Conservation (phyloP, 2,888 invertebrate species). For the Carcina quercana region DNA sequence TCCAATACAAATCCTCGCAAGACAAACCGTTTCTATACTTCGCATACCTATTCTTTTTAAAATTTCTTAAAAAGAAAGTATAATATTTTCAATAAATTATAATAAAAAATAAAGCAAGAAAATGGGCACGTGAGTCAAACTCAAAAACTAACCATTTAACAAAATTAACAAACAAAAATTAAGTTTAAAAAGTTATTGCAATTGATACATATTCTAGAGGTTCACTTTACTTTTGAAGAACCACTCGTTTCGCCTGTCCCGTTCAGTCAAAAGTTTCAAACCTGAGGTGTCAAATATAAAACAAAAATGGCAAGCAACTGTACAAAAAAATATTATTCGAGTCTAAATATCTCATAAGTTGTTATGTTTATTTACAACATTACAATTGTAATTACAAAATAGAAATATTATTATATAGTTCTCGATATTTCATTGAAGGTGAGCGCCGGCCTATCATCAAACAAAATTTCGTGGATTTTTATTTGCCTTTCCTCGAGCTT, state of each 20-base stretch:
- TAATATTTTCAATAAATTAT: constrained; percentile 40
- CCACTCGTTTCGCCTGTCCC: too few species aligned
- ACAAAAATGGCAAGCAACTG: constrained; percentile 46
- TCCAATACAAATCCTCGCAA: constrained; percentile 20
- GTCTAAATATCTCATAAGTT: constrained; percentile 14
- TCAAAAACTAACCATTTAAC: constrained; percentile 33
- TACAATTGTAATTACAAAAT: too few species aligned
- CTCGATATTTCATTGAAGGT: too few species aligned
- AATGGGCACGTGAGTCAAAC: constrained; percentile 60
- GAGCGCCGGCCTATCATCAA: too few species aligned
- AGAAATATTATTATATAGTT: too few species aligned
- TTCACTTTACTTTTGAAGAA: background rate
- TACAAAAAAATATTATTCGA: constrained; percentile 37
- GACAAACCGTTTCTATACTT: constrained; percentile 8
- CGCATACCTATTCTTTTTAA: background rate
- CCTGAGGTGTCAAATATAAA: constrained; percentile 17
- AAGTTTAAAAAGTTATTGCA: constrained; percentile 12
- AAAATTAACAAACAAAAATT: constrained; percentile 28
- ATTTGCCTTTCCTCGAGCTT: too few species aligned
- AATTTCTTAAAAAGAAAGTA: constrained; percentile 4
- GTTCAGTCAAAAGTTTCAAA: too few species aligned
- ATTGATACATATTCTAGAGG: too few species aligned
- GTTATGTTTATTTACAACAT: constrained; percentile 31
- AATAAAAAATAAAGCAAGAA: constrained; percentile 53
- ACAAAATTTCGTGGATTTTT: too few species aligned